phyloP scores from a whole-genome alignment of 2,113 vertebrate species.

The Takifugu bimaculatus region DNA sequence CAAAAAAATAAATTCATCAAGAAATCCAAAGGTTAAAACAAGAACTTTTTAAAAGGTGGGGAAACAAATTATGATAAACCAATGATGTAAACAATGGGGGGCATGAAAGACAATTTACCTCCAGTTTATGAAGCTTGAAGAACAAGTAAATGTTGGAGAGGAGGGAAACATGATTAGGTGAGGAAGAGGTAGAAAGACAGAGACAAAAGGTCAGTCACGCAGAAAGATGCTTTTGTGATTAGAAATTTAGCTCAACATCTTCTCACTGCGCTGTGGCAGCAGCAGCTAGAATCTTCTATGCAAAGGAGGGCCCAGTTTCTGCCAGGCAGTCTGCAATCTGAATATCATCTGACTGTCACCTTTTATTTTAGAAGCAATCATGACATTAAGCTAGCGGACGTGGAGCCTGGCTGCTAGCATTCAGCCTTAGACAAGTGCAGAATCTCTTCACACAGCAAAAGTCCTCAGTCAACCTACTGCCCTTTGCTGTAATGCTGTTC shows the following conservation, averaged over 20 bases:
- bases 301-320: background rate
- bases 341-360: background rate
- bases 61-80: background rate
- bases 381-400: background rate
- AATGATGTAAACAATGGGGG: conserved; percentile 17
- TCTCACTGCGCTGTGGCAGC: background rate
- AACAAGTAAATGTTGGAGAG: conserved; percentile 65
- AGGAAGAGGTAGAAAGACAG: conserved; percentile 64
- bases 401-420: background rate
- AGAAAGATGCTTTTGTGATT: conserved; percentile 9
- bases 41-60: background rate
- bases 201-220: conserved; percentile 57
- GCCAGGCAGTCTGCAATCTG: background rate
- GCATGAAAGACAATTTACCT: conserved; percentile 73
- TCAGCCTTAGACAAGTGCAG: too few species aligned
- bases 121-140: conserved; percentile 80
- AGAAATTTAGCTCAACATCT: background rate
- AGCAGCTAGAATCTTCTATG: background rate
- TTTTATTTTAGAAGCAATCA: background rate
- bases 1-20: conserved; percentile 10
- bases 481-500: too few species aligned
- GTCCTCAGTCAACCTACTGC: too few species aligned
- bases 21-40: background rate
- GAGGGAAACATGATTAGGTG: conserved; percentile 54
- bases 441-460: too few species aligned